phyloP scores from a whole-genome alignment of 2,113 vertebrate genomes.

The Eublepharis macularius region DNA sequence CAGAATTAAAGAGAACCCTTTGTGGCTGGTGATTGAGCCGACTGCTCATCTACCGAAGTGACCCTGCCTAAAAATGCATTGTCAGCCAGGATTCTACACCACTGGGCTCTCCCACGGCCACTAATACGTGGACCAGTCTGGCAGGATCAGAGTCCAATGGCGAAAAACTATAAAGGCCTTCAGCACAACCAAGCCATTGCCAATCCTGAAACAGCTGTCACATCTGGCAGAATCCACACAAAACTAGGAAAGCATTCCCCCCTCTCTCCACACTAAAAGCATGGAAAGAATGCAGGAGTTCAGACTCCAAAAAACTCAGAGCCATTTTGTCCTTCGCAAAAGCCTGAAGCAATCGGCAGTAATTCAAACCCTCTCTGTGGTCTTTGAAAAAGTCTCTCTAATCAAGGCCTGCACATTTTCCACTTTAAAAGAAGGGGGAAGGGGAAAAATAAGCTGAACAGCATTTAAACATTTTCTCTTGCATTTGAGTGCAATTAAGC shows the following conservation, averaged over 20 bases:
- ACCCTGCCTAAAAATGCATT: background rate
- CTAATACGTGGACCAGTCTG: accelerated
- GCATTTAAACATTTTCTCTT: background rate
- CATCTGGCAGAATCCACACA: background rate
- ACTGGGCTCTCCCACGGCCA: background rate
- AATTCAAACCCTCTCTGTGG: background rate
- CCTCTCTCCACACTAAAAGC: background rate
- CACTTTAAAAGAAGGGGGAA: background rate
- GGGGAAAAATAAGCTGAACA: background rate
- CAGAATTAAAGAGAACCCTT: too few species aligned
- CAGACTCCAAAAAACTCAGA: background rate
- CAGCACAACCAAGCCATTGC: accelerated
- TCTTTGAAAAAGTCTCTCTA: background rate
- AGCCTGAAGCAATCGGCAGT: background rate
- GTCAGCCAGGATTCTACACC: too few species aligned
- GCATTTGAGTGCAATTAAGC: background rate
- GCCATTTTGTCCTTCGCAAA: background rate
- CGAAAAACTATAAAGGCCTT: background rate
- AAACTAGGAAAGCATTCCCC: background rate
- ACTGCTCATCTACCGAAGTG: background rate
- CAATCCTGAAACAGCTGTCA: accelerated
- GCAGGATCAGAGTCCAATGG: too few species aligned
- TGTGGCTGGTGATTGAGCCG: too few species aligned
- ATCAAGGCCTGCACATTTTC: background rate
- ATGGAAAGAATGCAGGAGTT: background rate